A percentile compares a stretch with the other conserved stretches of the same genome.
phyloP scores from a whole-genome alignment of 2,797 vertebrate species.

The Tympanoctomys barrerae region DNA sequence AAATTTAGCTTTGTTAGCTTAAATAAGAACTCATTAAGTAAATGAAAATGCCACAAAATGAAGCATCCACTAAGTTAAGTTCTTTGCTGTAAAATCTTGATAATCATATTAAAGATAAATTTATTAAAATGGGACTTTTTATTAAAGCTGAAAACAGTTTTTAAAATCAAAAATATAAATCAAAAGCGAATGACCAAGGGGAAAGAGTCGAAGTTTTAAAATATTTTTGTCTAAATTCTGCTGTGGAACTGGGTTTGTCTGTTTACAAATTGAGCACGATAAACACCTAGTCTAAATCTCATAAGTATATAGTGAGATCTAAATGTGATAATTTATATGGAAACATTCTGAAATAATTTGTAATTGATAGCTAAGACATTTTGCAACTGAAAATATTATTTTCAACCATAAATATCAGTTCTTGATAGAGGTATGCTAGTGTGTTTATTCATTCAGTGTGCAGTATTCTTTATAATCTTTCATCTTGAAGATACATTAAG shows the following conservation, averaged over 20 bases:
- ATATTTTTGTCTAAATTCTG: background rate
- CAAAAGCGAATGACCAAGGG: background rate
- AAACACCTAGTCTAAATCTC: background rate
- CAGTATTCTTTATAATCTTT: background rate
- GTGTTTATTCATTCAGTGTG: background rate
- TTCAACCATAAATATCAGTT: background rate
- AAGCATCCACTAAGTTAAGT: constrained; percentile 23
- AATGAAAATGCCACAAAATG: constrained; percentile 57
- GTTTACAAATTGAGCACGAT: background rate
- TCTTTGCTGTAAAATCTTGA: constrained; percentile 60
- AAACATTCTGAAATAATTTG: constrained; percentile 47
- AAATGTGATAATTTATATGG: background rate
- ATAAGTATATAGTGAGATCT: background rate
- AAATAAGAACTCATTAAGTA: constrained; percentile 37
- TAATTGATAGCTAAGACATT: background rate
- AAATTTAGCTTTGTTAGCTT: constrained; percentile 47
- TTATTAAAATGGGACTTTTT: constrained; percentile 73
- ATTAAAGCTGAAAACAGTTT: constrained; percentile 62
- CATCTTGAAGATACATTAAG: background rate
- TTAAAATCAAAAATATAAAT: constrained; percentile 60
- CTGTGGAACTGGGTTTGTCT: background rate
- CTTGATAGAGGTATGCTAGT: background rate
- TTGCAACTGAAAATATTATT: background rate
- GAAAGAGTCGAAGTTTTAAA: background rate
- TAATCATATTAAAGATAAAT: constrained; percentile 67